These are phyloP conservation scores for Drosophila tanythrix DNA, from an alignment of 2,888 invertebrate species.

Conservation along the genomic window DNA sequence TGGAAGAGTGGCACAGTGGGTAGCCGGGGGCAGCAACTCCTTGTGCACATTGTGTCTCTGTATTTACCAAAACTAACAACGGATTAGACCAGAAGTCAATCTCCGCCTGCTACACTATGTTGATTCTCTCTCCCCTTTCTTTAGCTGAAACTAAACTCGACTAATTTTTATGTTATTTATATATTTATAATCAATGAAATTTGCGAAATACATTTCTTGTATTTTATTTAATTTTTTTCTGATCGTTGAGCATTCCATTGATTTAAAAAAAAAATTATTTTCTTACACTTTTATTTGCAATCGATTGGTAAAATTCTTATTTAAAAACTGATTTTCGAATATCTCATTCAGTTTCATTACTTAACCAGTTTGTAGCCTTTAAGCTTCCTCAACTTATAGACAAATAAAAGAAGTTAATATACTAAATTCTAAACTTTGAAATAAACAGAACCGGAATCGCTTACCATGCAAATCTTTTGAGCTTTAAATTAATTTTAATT, in stretches of 20 bases:
- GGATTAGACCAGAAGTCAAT: conserved; percentile 74
- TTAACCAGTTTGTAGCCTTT: not conserved
- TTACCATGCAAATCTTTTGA: not conserved
- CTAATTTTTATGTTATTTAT: too few species aligned
- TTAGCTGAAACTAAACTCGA: not conserved
- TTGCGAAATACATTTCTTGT: not conserved
- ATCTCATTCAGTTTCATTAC: not conserved
- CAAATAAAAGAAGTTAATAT: not conserved
- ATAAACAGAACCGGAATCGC: not conserved
- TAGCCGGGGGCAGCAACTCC: conserved; percentile 45
- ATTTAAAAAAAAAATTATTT: not conserved
- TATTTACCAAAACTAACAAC: conserved; percentile 71
- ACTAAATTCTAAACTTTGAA: not conserved
- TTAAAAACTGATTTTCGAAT: not conserved
- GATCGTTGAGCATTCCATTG: not conserved
- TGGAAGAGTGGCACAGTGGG: conserved; percentile 25
- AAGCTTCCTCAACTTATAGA: not conserved
- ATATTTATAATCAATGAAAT: not conserved
- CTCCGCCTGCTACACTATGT: conserved; percentile 24
- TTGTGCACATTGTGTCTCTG: conserved; percentile 40
- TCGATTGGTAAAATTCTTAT: not conserved
- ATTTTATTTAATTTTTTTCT: not conserved
- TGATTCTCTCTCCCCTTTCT: not conserved
- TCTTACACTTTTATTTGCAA: not conserved
- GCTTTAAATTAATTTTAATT: not conserved